These are phyloP conservation scores for Menidia beryllina DNA, from an alignment of 2,113 vertebrate species.

Conservation along the genomic window DNA sequence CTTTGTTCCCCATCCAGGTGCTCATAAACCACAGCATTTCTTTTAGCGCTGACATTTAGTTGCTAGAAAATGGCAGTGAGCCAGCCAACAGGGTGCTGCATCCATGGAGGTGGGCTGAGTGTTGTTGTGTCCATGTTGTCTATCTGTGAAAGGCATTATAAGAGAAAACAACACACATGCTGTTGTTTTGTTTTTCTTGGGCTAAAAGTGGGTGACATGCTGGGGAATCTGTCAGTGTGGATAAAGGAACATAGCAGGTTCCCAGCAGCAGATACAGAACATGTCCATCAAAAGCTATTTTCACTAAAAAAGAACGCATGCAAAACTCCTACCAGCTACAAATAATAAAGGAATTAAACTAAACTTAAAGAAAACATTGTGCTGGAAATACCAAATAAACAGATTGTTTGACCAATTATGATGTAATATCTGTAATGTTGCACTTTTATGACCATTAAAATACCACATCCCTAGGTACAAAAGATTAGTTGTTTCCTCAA, in stretches of 20 bases:
- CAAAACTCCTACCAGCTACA: not conserved
- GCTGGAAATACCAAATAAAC: no score
- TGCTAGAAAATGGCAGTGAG: slow-evolving; percentile 59
- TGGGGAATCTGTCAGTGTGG: slow-evolving; percentile 35
- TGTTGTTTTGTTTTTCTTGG: slow-evolving; percentile 45
- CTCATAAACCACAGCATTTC: slow-evolving; percentile 75
- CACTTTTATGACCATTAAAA: no score
- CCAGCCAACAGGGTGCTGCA: slow-evolving; percentile 48
- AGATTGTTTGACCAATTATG: not conserved
- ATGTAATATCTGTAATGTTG: no score
- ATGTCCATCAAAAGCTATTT: slow-evolving; percentile 15
- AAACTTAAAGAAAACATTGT: no score
- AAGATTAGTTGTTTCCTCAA: no score
- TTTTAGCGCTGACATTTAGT: slow-evolving; percentile 72
- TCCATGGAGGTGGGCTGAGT: slow-evolving; percentile 42
- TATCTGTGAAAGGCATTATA: slow-evolving; percentile 22
- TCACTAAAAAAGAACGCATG: not conserved
- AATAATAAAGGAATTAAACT: not conserved
- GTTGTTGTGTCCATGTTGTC: slow-evolving; percentile 49
- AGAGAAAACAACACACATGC: slow-evolving; percentile 40
- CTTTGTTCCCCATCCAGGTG: slow-evolving; percentile 74
- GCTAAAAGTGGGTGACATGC: slow-evolving; percentile 38
- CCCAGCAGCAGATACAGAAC: slow-evolving; percentile 13
- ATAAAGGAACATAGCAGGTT: slow-evolving; percentile 17
- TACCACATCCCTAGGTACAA: not conserved